These are phyloP conservation scores for Drosophila buzzatii DNA, from an alignment of 2,888 invertebrate genomes.

Conservation along the genomic window DNA sequence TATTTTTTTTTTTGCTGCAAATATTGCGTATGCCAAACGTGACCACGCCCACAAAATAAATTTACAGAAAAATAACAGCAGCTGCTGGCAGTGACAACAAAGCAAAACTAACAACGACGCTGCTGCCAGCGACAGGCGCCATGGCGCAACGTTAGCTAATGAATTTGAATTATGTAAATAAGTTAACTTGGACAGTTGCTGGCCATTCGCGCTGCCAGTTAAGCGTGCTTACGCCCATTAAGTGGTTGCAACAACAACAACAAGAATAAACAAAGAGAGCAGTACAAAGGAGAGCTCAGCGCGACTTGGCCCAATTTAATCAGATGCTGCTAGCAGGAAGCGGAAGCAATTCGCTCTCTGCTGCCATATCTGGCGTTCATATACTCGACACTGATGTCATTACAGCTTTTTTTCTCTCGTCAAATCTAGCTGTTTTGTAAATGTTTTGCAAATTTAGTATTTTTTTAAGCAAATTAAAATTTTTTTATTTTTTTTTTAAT, in stretches of 20 bases:
- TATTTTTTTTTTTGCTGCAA: neutral
- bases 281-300: neutral
- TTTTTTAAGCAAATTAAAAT: too few relatives aligned
- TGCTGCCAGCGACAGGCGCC: constrained; percentile 16
- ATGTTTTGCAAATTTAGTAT: too few relatives aligned
- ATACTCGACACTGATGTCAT: neutral
- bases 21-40: neutral
- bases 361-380: neutral
- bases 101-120: constrained; percentile 4
- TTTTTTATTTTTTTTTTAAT: too few relatives aligned
- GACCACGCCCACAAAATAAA: neutral
- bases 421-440: too few relatives aligned
- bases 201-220: constrained; percentile 15
- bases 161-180: constrained; percentile 72
- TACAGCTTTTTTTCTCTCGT: too few relatives aligned
- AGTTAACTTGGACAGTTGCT: constrained; percentile 42
- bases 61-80: too few relatives aligned
- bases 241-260: neutral
- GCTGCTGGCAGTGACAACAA: constrained; percentile 14
- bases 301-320: constrained; percentile 40
- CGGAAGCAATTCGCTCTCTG: constrained; percentile 50
- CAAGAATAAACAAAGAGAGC: constrained; percentile 10
- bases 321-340: constrained; percentile 42
- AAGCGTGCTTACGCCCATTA: constrained; percentile 11
- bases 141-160: constrained; percentile 41